Conservation (phyloP, 2,113 vertebrate species). For the Hydropotes inermis region DNA sequence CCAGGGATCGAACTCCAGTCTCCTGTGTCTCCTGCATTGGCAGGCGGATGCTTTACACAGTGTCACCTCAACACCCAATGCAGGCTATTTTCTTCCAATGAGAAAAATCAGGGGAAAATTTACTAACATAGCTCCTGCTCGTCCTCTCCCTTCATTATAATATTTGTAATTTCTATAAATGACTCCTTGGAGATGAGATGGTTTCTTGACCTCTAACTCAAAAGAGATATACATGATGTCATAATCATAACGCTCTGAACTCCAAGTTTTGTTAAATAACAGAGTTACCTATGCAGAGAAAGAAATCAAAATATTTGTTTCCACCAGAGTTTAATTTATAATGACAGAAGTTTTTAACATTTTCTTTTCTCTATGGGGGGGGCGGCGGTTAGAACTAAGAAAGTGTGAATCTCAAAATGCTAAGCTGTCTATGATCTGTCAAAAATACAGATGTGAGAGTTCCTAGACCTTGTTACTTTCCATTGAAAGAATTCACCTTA, state of each 20-base stretch:
- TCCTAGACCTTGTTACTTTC: not conserved
- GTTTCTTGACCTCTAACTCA: not conserved
- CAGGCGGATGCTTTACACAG: rapidly evolving
- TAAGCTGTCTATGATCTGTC: not conserved
- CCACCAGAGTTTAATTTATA: not conserved
- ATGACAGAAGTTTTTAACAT: not conserved
- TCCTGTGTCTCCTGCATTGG: not conserved
- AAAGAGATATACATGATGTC: not conserved
- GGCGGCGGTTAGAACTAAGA: not conserved
- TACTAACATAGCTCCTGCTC: not conserved
- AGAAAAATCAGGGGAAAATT: not conserved
- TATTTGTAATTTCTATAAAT: not conserved
- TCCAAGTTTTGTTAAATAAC: not conserved
- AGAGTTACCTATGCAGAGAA: not conserved
- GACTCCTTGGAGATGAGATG: not conserved
- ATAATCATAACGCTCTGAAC: not conserved
- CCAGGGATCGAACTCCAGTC: not conserved
- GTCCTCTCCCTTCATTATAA: not conserved
- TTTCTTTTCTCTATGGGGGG: not conserved
- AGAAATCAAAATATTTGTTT: not conserved
- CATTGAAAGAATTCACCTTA: not conserved
- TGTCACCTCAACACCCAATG: not conserved
- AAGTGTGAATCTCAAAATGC: not conserved
- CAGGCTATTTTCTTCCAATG: not conserved
- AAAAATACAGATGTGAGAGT: not conserved